A percentile compares a stretch with the other conserved stretches of the same genome.
These are phyloP conservation scores for Clarias macrocephalus DNA, from an alignment of 2,113 vertebrate genomes.

Conservation along the genomic window DNA sequence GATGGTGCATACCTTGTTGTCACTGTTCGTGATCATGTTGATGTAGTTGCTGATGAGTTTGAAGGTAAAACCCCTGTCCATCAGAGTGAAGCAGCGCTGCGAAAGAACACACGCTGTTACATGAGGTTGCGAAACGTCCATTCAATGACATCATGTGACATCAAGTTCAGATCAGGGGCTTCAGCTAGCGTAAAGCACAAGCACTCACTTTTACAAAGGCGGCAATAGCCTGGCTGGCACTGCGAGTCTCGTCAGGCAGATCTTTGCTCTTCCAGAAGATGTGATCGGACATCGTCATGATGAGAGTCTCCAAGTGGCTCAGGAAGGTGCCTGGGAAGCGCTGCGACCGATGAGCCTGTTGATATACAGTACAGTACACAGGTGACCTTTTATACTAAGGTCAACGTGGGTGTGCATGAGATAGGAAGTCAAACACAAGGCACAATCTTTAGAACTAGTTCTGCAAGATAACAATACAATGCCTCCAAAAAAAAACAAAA, in stretches of 20 bases:
- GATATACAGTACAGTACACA: too few relatives aligned
- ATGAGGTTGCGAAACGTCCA: not conserved
- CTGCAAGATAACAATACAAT: not conserved
- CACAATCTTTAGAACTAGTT: not conserved
- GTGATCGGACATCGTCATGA: slow-evolving; percentile 87
- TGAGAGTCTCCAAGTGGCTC: slow-evolving; percentile 82
- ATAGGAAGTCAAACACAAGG: not conserved
- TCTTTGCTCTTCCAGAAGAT: slow-evolving; percentile 91
- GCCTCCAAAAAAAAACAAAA: not conserved
- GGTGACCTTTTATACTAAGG: not conserved
- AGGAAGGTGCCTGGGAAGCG: slow-evolving; percentile 90
- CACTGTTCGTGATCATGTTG: slow-evolving; percentile 88
- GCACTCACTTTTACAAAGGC: slow-evolving; percentile 88
- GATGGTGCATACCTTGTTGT: slow-evolving; percentile 81
- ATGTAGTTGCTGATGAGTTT: slow-evolving; percentile 90
- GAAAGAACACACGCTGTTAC: slow-evolving; percentile 2
- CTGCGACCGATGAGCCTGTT: slow-evolving; percentile 82
- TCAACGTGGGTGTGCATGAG: not conserved
- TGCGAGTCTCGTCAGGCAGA: slow-evolving; percentile 85
- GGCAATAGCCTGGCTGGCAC: slow-evolving; percentile 86
- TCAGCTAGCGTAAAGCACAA: not conserved
- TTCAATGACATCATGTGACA: not conserved
- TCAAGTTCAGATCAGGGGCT: not conserved
- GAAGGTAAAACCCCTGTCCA: slow-evolving; percentile 96
- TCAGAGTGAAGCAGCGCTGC: slow-evolving; percentile 92